Conservation (phyloP, 2,888 invertebrate genomes). For the Mesorhabditis spiculigera region DNA sequence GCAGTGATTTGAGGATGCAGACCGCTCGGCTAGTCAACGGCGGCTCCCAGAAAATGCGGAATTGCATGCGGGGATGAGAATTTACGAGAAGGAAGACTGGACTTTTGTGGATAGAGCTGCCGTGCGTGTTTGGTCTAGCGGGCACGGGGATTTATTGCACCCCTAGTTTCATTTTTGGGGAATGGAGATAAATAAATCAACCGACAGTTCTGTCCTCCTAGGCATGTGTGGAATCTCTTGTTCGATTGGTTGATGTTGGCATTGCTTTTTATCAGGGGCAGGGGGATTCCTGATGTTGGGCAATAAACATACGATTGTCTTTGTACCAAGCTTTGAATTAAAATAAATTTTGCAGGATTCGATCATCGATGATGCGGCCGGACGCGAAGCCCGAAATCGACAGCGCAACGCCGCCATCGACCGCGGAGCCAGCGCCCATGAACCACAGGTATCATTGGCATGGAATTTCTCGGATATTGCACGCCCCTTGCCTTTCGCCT, state of each 20-base stretch:
- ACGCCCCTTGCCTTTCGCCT: too few relatives aligned
- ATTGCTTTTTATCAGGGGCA: too few relatives aligned
- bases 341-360: not conserved
- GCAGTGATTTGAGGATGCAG: not conserved
- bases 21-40: not conserved
- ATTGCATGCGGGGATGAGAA: slow-evolving; percentile 6
- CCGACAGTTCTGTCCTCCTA: too few relatives aligned
- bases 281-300: too few relatives aligned
- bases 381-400: slow-evolving; percentile 1
- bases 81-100: not conserved
- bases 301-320: not conserved
- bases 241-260: too few relatives aligned
- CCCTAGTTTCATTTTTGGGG: too few relatives aligned
- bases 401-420: not conserved
- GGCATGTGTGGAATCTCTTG: too few relatives aligned
- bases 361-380: slow-evolving; percentile 5
- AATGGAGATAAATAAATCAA: too few relatives aligned
- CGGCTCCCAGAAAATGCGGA: not conserved
- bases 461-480: too few relatives aligned
- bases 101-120: not conserved
- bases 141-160: too few relatives aligned
- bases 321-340: not conserved
- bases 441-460: not conserved
- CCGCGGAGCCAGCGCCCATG: slow-evolving; percentile 5
- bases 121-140: not conserved